Evolutionary conservation across 30 jellyfish, hydroid and myxozoan genomes (phyloP).

Genomic region (Aurelia sp.): DNA sequence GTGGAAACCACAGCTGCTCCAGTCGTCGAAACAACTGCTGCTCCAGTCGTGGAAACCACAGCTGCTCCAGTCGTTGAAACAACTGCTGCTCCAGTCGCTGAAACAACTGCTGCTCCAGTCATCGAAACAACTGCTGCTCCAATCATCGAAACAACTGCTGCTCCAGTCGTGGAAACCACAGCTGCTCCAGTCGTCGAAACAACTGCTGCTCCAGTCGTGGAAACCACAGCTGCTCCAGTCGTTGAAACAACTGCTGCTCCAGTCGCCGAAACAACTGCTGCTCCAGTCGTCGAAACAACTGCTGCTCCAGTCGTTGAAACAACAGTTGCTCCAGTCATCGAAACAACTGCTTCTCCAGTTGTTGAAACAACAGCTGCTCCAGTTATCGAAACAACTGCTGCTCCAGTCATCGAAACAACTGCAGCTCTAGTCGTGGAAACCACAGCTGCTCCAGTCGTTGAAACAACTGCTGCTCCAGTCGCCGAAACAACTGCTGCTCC

Average conservation of each 20-base stretch:
- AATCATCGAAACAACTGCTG: not conserved
- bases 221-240: constrained; percentile 29
- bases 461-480: constrained; percentile 34
- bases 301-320: no score
- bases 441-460: constrained; percentile 1
- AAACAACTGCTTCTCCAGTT: no score
- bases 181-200: constrained; percentile 9
- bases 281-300: constrained; percentile 13
- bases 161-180: constrained; percentile 31
- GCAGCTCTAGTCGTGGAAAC: no score
- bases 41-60: no score
- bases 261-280: constrained; percentile 47
- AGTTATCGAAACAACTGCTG: no score
- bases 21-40: no score
- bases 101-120: no score
- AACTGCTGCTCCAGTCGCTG: no score
- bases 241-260: constrained; percentile 44
- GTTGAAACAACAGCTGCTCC: no score
- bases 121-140: constrained; percentile 11
- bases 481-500: constrained; percentile 29
- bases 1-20: constrained; percentile 6
- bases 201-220: not conserved
- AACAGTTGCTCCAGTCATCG: no score
- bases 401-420: no score
- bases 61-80: no score